A percentile compares a stretch with the other conserved stretches of the same genome.
Evolutionary conservation across 2,797 vertebrate species (phyloP).

Genomic region (Poeciliopsis gracilis): DNA sequence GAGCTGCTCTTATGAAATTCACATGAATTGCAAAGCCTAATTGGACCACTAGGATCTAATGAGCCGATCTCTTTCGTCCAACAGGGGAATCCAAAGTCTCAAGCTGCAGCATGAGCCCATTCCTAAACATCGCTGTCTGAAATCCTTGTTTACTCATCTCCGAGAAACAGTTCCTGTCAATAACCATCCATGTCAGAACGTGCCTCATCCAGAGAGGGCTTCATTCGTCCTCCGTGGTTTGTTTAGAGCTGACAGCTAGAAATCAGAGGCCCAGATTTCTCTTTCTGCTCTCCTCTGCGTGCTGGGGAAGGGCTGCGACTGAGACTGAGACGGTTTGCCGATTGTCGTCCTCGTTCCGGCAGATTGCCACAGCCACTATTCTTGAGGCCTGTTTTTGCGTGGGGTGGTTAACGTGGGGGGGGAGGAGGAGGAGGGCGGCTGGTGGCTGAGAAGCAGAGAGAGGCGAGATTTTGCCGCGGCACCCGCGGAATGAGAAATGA

Average conservation of each 20-base stretch:
- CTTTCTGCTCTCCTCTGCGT: slow-evolving; percentile 42
- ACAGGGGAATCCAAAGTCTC: background rate
- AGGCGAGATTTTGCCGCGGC: slow-evolving; percentile 54
- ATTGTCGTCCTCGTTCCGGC: slow-evolving; percentile 53
- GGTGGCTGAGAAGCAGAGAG: background rate
- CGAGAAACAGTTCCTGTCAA: slow-evolving; percentile 32
- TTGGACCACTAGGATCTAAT: slow-evolving; percentile 9
- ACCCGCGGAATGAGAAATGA: slow-evolving; percentile 68
- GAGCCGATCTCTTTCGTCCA: slow-evolving; percentile 3
- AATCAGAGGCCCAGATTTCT: slow-evolving; percentile 58
- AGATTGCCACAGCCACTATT: slow-evolving; percentile 63
- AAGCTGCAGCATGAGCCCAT: background rate
- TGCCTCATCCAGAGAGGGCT: slow-evolving; percentile 15
- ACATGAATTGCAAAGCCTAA: background rate
- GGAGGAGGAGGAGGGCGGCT: background rate
- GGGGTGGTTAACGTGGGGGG: slow-evolving; percentile 21
- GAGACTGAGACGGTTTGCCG: slow-evolving; percentile 47
- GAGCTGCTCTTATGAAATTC: slow-evolving; percentile 1
- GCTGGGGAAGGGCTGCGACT: slow-evolving; percentile 29
- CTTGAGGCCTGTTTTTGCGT: slow-evolving; percentile 67
- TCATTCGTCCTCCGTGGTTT: slow-evolving; percentile 25
- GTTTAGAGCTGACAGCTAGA: slow-evolving; percentile 47
- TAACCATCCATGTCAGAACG: slow-evolving; percentile 22
- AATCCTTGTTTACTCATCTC: slow-evolving; percentile 14
- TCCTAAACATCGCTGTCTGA: slow-evolving; percentile 12